A percentile compares a stretch with the other conserved stretches of the same genome.
Conservation (phyloP, 1,140 invertebrate genomes). For the Brachionus calyciflorus region DNA sequence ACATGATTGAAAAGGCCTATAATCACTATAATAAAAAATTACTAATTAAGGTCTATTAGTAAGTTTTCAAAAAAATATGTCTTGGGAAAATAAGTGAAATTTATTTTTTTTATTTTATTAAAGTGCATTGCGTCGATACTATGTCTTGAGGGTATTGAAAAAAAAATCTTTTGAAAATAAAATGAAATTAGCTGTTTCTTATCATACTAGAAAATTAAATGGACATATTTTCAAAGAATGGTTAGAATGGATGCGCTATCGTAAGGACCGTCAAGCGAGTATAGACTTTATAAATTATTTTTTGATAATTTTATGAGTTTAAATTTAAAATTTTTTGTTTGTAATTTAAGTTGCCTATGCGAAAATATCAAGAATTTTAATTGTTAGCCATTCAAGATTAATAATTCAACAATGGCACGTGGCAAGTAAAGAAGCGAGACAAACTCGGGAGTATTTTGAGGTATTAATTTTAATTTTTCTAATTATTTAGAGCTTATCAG, state of each 20-base stretch:
- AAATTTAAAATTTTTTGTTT: not conserved
- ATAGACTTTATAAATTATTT: constrained; percentile 49
- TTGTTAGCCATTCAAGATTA: constrained; percentile 49
- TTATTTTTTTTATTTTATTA: too few species aligned
- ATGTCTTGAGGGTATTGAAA: constrained; percentile 51
- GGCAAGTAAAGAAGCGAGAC: constrained; percentile 53
- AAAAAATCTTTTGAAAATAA: constrained; percentile 49
- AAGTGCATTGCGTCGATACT: constrained; percentile 55
- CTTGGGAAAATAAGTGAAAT: too few species aligned
- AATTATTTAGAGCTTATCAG: too few species aligned
- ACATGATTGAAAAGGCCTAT: constrained; percentile 56
- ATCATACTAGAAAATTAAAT: constrained; percentile 51
- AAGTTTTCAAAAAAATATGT: constrained; percentile 34
- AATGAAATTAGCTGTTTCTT: constrained; percentile 50
- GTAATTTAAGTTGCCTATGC: constrained; percentile 38
- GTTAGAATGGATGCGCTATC: constrained; percentile 55
- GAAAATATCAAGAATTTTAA: not conserved
- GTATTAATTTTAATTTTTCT: constrained; percentile 51
- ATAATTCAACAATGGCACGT: constrained; percentile 57
- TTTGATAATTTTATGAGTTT: not conserved
- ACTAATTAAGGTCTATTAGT: constrained; percentile 54
- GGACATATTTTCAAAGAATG: constrained; percentile 51
- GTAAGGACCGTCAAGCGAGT: constrained; percentile 58
- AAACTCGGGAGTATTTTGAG: constrained; percentile 59
- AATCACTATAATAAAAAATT: constrained; percentile 55